Percentiles rank a stretch among this genome's conserved stretches.
phyloP scores from a whole-genome alignment of 1,140 invertebrate genomes.

The Ceratosolen fusciceps region DNA sequence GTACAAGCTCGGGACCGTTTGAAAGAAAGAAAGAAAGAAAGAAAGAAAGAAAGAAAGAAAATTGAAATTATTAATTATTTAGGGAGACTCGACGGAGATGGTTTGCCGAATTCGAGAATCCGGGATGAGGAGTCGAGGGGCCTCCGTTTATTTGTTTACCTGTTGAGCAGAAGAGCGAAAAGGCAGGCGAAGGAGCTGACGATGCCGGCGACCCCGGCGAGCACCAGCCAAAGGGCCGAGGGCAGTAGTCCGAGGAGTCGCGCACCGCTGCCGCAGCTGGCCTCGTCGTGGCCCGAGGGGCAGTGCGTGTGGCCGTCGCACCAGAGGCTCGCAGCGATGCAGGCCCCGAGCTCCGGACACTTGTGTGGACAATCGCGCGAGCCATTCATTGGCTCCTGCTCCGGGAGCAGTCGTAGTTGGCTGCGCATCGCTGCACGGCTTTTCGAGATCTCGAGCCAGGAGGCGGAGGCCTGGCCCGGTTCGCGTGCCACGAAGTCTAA shows the following conservation, averaged over 20 bases:
- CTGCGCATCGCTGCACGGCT: conserved; percentile 76
- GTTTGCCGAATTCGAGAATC: too few species aligned
- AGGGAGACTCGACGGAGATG: too few species aligned
- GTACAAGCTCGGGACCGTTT: too few species aligned
- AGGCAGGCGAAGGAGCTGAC: conserved; percentile 68
- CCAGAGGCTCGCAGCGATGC: conserved; percentile 87
- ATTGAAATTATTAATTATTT: too few species aligned
- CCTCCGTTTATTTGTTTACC: too few species aligned
- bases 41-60: too few species aligned
- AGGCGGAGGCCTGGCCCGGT: conserved; percentile 78
- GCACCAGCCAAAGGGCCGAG: conserved; percentile 70
- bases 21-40: too few species aligned
- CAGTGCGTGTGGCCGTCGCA: conserved; percentile 89
- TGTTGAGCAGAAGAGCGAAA: conserved; percentile 66
- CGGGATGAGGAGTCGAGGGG: not conserved
- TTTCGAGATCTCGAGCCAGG: conserved; percentile 82
- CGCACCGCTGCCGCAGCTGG: conserved; percentile 76
- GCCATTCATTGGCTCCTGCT: conserved; percentile 72
- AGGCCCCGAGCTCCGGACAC: conserved; percentile 91
- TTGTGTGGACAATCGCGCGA: conserved; percentile 78
- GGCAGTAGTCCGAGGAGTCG: conserved; percentile 66
- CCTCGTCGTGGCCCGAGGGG: conserved; percentile 87
- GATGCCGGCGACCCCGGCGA: conserved; percentile 70
- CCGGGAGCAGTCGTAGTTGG: conserved; percentile 71
- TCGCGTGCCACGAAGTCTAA: conserved; percentile 81